phyloP scores from a whole-genome alignment of 2,797 vertebrate genomes.

The Gephyroberyx darwinii region DNA sequence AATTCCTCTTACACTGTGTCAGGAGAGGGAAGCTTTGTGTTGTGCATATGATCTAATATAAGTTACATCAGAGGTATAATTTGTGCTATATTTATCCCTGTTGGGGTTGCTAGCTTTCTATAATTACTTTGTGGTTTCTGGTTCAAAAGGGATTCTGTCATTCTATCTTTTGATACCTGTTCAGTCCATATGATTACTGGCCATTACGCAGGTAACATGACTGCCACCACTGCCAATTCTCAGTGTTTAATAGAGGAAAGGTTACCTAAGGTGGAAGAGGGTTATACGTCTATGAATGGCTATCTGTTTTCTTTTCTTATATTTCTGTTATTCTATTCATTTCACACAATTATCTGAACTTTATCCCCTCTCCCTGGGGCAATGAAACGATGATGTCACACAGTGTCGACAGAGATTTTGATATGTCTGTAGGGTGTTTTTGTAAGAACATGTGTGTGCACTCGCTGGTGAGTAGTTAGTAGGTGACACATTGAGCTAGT shows the following conservation, averaged over 20 bases:
- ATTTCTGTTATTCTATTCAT: conserved; percentile 21
- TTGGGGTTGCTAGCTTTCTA: conserved; percentile 31
- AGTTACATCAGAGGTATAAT: conserved; percentile 31
- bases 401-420: conserved; percentile 20
- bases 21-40: neutral
- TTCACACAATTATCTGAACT: conserved; percentile 41
- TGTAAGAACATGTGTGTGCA: conserved; percentile 6
- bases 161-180: conserved; percentile 63
- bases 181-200: conserved; percentile 35
- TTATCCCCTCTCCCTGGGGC: conserved; percentile 43
- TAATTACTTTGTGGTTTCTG: conserved; percentile 48
- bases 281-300: conserved; percentile 7
- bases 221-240: neutral
- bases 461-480: conserved; percentile 35
- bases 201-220: neutral
- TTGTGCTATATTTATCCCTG: conserved; percentile 43
- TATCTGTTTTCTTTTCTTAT: conserved; percentile 9
- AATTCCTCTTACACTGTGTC: neutral
- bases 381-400: conserved; percentile 53
- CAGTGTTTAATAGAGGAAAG: neutral
- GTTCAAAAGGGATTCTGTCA: conserved; percentile 55
- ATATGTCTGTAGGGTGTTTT: conserved; percentile 22
- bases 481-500: conserved; percentile 61
- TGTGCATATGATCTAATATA: conserved; percentile 12
- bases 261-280: conserved; percentile 53